phyloP scores from a whole-genome alignment of 2,113 vertebrate genomes.

The Arvicanthis niloticus region DNA sequence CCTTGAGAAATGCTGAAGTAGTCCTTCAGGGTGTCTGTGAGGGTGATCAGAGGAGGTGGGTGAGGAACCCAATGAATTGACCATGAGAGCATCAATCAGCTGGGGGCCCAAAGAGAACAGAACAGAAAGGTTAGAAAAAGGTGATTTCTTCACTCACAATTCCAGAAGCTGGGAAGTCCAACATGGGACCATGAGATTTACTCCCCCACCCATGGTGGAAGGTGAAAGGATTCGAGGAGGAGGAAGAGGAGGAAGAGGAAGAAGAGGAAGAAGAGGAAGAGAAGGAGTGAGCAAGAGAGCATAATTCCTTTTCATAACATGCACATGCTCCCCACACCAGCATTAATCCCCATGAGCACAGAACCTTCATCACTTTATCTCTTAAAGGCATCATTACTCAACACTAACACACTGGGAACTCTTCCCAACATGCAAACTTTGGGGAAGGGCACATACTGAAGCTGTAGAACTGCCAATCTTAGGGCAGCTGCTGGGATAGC shows the following conservation, averaged over 20 bases:
- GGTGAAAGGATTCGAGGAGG: no score
- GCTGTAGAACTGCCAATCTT: background rate
- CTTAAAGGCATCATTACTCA: background rate
- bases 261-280: no score
- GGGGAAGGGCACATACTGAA: background rate
- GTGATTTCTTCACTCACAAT: background rate
- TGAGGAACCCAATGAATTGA: no score
- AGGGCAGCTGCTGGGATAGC: background rate
- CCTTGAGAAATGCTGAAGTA: background rate
- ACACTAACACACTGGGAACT: no score
- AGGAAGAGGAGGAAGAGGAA: no score
- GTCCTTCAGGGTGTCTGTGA: background rate
- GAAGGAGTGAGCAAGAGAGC: no score
- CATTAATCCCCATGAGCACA: background rate
- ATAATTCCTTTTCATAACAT: background rate
- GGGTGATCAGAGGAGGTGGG: background rate
- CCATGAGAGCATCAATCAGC: background rate
- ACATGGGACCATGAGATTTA: background rate
- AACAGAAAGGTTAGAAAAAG: background rate
- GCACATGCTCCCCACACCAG: no score
- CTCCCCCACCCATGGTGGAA: background rate
- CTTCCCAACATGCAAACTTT: background rate
- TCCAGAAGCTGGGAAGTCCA: background rate
- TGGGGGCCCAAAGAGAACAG: background rate
- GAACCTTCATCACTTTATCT: background rate